Conservation (phyloP, 2,113 vertebrate genomes). For the Camelus dromedarius region DNA sequence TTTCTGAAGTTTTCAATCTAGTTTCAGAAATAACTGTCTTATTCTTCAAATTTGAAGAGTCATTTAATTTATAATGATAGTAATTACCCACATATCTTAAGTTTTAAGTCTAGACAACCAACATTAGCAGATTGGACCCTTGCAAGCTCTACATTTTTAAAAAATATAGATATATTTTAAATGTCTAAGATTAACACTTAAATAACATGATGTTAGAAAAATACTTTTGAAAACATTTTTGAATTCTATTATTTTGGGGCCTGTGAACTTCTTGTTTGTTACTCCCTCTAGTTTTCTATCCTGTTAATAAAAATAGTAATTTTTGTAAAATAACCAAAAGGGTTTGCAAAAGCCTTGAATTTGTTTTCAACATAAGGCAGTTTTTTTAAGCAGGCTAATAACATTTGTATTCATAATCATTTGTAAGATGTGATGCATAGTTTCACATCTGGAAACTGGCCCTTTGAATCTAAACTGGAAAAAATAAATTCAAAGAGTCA, state of each 20-base stretch:
- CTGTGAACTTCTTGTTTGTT: background rate
- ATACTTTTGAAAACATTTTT: background rate
- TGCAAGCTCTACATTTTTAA: background rate
- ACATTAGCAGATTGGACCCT: background rate
- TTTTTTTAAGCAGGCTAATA: background rate
- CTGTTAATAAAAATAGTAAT: background rate
- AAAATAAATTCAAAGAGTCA: background rate
- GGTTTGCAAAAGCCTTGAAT: background rate
- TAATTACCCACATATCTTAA: background rate
- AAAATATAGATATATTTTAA: background rate
- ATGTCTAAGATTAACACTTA: background rate
- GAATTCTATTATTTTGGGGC: background rate
- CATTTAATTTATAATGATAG: conserved; percentile 8
- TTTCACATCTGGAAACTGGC: background rate
- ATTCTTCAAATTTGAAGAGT: background rate
- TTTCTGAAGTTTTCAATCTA: background rate
- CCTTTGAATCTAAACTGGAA: background rate
- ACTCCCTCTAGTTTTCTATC: background rate
- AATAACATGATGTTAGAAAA: background rate
- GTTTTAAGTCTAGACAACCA: background rate
- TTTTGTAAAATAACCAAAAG: background rate
- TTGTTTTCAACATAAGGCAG: background rate
- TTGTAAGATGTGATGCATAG: background rate
- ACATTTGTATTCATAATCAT: background rate
- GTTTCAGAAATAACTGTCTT: background rate